phyloP scores from a whole-genome alignment of 2,888 invertebrate species.

The Nomada goodeniana region DNA sequence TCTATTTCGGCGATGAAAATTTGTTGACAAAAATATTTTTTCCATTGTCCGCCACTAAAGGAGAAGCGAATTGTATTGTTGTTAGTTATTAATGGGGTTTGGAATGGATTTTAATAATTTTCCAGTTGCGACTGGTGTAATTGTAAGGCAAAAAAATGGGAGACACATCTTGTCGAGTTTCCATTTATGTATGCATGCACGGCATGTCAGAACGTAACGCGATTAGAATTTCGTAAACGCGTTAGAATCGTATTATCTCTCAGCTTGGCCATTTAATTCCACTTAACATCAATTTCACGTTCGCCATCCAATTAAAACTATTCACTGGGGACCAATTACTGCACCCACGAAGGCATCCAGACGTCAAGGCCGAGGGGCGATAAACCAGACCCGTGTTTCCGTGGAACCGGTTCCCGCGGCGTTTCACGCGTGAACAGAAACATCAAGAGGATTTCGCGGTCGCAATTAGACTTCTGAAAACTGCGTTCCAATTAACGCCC shows the following conservation, averaged over 20 bases:
- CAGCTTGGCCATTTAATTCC: constrained; percentile 27
- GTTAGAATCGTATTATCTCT: background rate
- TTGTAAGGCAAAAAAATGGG: too few relatives aligned
- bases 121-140: too few relatives aligned
- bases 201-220: background rate
- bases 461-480: constrained; percentile 60
- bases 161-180: background rate
- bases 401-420: constrained; percentile 41
- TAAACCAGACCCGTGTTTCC: constrained; percentile 43
- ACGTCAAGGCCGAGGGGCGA: constrained; percentile 36
- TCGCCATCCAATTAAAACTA: constrained; percentile 54
- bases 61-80: too few relatives aligned
- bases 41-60: too few relatives aligned
- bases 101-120: too few relatives aligned
- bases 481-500: constrained; percentile 61
- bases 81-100: too few relatives aligned
- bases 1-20: too few relatives aligned
- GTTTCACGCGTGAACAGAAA: constrained; percentile 28
- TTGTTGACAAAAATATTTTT: too few relatives aligned
- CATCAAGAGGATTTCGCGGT: constrained; percentile 37
- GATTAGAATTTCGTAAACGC: constrained; percentile 15
- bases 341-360: constrained; percentile 32
- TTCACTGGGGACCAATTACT: constrained; percentile 45
- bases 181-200: background rate
- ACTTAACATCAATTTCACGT: constrained; percentile 38